These are phyloP conservation scores for Drymodes brunneopygia DNA, from an alignment of 2,113 vertebrate genomes.

Conservation along the genomic window DNA sequence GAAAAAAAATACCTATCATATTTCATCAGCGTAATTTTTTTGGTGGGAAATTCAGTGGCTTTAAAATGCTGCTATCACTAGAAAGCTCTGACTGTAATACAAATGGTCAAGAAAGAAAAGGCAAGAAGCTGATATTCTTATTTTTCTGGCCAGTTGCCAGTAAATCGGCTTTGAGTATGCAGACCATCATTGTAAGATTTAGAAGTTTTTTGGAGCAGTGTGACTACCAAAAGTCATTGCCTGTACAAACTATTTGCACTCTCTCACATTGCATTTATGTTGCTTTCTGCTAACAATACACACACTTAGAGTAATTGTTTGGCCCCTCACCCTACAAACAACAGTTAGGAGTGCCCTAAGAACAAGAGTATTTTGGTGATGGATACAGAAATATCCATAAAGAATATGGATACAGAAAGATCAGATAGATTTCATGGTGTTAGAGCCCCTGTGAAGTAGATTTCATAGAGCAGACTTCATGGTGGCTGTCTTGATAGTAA, in stretches of 20 bases:
- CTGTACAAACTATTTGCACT: neutral
- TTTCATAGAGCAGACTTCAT: neutral
- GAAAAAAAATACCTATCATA: neutral
- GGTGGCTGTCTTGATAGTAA: neutral
- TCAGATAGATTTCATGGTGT: neutral
- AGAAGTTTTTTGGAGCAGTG: neutral
- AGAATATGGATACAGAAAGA: neutral
- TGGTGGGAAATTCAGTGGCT: neutral
- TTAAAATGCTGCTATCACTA: constrained; percentile 3
- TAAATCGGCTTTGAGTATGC: neutral
- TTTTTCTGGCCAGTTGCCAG: neutral
- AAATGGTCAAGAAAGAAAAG: neutral
- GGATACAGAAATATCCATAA: neutral
- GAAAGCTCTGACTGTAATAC: neutral
- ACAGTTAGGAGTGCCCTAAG: neutral
- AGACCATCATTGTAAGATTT: neutral
- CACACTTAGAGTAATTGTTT: neutral
- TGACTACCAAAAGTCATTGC: neutral
- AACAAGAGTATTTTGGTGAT: neutral
- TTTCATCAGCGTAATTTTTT: constrained; percentile 2
- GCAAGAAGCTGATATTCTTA: neutral
- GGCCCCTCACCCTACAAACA: neutral
- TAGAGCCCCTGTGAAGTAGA: neutral
- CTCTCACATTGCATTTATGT: neutral
- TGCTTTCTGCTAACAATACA: neutral